phyloP scores from a whole-genome alignment of 2,797 vertebrate species.

The Anableps anableps region DNA sequence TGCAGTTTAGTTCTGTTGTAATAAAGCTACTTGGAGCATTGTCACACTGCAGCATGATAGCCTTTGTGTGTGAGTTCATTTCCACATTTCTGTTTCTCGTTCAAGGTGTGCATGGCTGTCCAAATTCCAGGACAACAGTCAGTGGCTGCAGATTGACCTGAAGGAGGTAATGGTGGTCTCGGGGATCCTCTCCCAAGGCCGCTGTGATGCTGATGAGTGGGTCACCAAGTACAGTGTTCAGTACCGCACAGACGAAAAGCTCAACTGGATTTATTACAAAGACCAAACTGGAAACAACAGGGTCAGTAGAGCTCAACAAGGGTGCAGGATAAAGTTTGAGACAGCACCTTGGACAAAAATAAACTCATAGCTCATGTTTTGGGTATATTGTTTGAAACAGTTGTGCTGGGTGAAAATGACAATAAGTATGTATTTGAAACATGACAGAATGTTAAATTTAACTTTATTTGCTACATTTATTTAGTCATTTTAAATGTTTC shows the following conservation, averaged over 20 bases:
- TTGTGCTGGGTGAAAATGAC: neutral
- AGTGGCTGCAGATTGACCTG: slow-evolving; percentile 97
- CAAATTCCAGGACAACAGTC: slow-evolving; percentile 94
- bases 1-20: neutral
- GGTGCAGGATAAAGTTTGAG: neutral
- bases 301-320: slow-evolving; percentile 77
- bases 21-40: neutral
- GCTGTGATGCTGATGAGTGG: slow-evolving; percentile 97
- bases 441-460: neutral
- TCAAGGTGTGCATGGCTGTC: slow-evolving; percentile 96
- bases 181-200: slow-evolving; percentile 94
- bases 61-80: neutral
- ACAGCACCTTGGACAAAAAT: neutral
- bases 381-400: neutral
- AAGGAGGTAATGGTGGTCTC: slow-evolving; percentile 91
- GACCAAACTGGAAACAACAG: slow-evolving; percentile 98
- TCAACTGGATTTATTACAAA: slow-evolving; percentile 99
- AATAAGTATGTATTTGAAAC: neutral
- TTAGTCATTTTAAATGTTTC: too few relatives aligned
- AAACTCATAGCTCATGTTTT: neutral
- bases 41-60: neutral
- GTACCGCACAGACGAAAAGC: slow-evolving; percentile 87
- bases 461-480: too few relatives aligned
- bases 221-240: slow-evolving; percentile 96
- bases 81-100: slow-evolving; percentile 1